Conservation (phyloP, 2,888 invertebrate genomes). For the Drosophila neotestacea region DNA sequence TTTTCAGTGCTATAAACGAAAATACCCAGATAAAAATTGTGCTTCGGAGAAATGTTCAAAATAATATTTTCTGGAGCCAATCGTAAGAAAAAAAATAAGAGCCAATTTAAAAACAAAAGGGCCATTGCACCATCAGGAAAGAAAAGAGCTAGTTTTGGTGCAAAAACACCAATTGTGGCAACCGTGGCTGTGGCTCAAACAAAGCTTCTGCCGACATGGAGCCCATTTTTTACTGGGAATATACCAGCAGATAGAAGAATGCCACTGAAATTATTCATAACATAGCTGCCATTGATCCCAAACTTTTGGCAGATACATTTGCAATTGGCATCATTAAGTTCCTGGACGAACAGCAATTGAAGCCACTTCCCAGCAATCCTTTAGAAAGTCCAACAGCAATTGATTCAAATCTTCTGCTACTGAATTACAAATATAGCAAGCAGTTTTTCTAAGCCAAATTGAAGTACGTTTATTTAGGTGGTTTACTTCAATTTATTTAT, state of each 20-base stretch:
- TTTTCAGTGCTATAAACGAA: no score
- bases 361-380: slow-evolving; percentile 9
- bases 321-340: slow-evolving; percentile 83
- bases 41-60: no score
- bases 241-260: slow-evolving; percentile 59
- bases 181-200: slow-evolving; percentile 63
- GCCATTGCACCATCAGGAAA: no score
- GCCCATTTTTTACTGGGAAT: slow-evolving; percentile 76
- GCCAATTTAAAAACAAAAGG: no score
- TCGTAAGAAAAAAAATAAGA: no score
- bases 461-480: slow-evolving; percentile 63
- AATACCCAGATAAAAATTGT: no score
- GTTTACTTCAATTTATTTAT: no score
- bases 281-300: slow-evolving; percentile 70
- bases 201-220: slow-evolving; percentile 71
- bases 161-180: no score
- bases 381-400: not conserved
- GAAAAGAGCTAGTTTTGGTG: no score
- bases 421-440: slow-evolving; percentile 79
- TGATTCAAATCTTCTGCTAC: slow-evolving; percentile 24
- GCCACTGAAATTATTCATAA: slow-evolving; percentile 75
- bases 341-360: slow-evolving; percentile 60
- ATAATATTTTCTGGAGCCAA: no score
- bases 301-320: slow-evolving; percentile 79
- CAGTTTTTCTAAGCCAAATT: slow-evolving; percentile 80